These are phyloP conservation scores for Drosophila imparisetae DNA, from an alignment of 2,888 invertebrate species.

Conservation along the genomic window DNA sequence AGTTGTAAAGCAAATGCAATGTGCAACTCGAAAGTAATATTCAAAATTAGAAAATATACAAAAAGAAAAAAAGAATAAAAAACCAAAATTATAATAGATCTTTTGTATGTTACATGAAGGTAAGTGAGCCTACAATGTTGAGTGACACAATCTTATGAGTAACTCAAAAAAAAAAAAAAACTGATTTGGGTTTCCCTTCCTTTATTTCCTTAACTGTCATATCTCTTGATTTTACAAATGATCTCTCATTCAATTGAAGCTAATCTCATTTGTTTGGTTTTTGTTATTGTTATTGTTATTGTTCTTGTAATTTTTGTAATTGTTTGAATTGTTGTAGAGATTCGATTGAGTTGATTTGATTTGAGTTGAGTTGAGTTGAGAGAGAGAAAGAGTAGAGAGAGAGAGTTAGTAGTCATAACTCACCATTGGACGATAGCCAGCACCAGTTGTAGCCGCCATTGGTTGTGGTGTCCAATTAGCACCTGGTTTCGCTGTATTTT, in stretches of 20 bases:
- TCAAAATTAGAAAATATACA: conserved; percentile 18
- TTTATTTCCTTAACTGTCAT: conserved; percentile 21
- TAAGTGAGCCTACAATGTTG: conserved; percentile 53
- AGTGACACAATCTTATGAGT: conserved; percentile 55
- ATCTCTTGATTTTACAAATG: conserved; percentile 22
- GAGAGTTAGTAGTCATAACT: conserved; percentile 83
- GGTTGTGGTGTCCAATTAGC: conserved; percentile 94
- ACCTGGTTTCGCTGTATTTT: conserved; percentile 92
- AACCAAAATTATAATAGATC: conserved; percentile 21
- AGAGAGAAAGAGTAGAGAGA: conserved; percentile 42
- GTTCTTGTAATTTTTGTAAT: conserved; percentile 40
- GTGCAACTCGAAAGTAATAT: conserved; percentile 43
- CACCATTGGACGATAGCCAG: conserved; percentile 95
- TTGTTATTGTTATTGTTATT: conserved; percentile 39
- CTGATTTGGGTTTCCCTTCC: conserved; percentile 1
- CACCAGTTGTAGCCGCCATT: conserved; percentile 94
- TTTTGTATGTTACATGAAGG: conserved; percentile 48
- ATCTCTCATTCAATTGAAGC: conserved; percentile 25
- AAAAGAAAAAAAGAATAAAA: conserved; percentile 20
- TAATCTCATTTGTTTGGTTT: conserved; percentile 26
- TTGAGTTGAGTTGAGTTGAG: conserved; percentile 52
- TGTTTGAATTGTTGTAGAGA: conserved; percentile 41
- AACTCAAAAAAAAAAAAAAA: not conserved
- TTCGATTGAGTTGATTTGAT: conserved; percentile 14
- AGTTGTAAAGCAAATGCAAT: conserved; percentile 45